These are phyloP conservation scores for Girardia tigrina DNA, from an alignment of 2,888 invertebrate species.

Conservation along the genomic window DNA sequence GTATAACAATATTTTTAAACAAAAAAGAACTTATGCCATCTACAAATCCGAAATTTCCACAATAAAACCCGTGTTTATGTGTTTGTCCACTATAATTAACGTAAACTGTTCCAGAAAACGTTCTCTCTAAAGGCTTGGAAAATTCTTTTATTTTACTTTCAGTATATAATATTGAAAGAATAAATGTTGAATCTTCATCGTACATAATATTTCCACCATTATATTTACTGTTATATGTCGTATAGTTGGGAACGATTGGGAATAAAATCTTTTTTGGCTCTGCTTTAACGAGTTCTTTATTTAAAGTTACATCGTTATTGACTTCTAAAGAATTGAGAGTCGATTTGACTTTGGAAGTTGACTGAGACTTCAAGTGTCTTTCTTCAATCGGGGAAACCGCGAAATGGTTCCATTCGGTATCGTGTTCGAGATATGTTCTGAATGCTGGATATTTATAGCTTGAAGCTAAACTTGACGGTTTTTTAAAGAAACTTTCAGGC, in stretches of 20 bases:
- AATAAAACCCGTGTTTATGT: not conserved
- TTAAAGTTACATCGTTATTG: not conserved
- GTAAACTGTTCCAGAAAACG: not conserved
- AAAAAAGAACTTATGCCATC: not conserved
- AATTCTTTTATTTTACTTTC: not conserved
- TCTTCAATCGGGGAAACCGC: no score
- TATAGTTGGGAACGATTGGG: not conserved
- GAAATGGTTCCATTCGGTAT: no score
- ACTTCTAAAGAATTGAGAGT: not conserved
- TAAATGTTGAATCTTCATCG: constrained; percentile 1
- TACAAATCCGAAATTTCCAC: not conserved
- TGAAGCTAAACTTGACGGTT: not conserved
- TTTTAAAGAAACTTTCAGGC: not conserved
- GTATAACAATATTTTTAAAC: not conserved
- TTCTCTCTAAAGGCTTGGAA: not conserved
- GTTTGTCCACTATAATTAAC: not conserved
- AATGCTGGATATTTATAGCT: not conserved
- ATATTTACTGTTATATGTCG: not conserved
- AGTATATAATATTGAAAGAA: not conserved
- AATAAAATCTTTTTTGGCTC: not conserved
- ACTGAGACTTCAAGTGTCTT: not conserved
- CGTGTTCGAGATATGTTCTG: not conserved
- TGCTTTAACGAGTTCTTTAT: not conserved
- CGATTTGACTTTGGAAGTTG: not conserved
- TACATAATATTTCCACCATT: not conserved